Base-by-base conservation (phyloP, 2,797 vertebrate genomes). In the Lindbergichthys nudifrons region DNA sequence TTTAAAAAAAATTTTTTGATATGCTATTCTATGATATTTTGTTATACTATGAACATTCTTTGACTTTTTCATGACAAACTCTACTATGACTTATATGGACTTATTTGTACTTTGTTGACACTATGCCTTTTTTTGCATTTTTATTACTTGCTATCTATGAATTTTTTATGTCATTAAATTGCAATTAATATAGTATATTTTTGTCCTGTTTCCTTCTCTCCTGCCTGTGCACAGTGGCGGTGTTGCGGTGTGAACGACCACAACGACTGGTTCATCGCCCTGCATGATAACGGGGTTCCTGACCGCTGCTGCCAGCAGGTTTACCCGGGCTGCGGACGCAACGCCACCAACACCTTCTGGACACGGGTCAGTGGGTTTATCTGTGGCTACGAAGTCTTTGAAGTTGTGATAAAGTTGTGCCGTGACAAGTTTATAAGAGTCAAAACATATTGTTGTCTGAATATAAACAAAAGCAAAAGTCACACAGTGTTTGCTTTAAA, bases 221-320 rank as follows among this genome's bases (percentile, higher is more conserved):
- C 32, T 41, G 12, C 9, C 11, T 73, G 41, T n/a, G 46, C 10
- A 2, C 82, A 99, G 98, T 99, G 98, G 97, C 94, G 85, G 39
- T 99, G 98, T 69, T 99, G 98, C 32, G 98, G 98, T 0, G 98
- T 99, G 82, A 95, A 89, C 0, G 93, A 93, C 70, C 94, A 95
- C 66, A 95, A 92, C 0, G 98, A 99, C 80, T 99, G 98, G 98
- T 96, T 95, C 69, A 75, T 89, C 0, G 96, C 97, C 30, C 93
- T 98, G 78, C 96, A 96, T 36, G 95, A 96, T 56, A 96, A 95
- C 68, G 87, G 83, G 1, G 97, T 99, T 21, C 98, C 98, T 0
- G 98, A 99, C 86, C 92, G 94, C 81, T 99, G 98, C 88, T 99
- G 98, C 79, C 96, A 95, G 72, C 95, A 96, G 82, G 91, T 97